These are phyloP conservation scores for Pollenia griseotomentosa DNA, from an alignment of 2,888 invertebrate genomes.

Conservation along the genomic window DNA sequence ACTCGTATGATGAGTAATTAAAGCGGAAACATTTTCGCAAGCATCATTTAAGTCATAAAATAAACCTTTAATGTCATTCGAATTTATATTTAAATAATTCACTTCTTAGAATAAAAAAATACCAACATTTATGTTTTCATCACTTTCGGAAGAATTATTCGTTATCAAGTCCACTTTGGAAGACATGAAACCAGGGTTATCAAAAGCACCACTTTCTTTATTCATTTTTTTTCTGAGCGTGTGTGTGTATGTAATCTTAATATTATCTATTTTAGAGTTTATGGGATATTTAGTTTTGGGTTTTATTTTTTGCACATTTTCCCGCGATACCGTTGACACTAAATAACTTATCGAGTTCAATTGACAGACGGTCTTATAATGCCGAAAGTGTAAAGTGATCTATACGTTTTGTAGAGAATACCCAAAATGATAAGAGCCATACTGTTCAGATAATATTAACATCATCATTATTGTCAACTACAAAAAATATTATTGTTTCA, in stretches of 20 bases:
- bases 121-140: constrained; percentile 50
- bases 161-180: constrained; percentile 35
- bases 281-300: background rate
- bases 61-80: background rate
- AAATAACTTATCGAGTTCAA: constrained; percentile 24
- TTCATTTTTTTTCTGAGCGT: constrained; percentile 15
- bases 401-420: constrained; percentile 34
- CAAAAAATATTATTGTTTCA: background rate
- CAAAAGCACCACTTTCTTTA: constrained; percentile 28
- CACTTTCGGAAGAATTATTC: constrained; percentile 39
- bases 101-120: background rate
- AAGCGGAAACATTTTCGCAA: background rate
- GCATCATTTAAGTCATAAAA: background rate
- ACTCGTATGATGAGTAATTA: background rate
- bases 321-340: background rate
- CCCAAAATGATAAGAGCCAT: constrained; percentile 47
- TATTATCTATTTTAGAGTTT: background rate
- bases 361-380: constrained; percentile 32
- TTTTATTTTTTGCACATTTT: constrained; percentile 31
- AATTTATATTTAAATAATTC: background rate
- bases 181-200: constrained; percentile 35
- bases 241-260: too few relatives aligned
- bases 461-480: constrained; percentile 5
- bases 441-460: constrained; percentile 39
- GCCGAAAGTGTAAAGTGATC: constrained; percentile 33